Evolutionary conservation across 2,797 vertebrate genomes (phyloP).

Genomic region (Sebastes paucispinis): DNA sequence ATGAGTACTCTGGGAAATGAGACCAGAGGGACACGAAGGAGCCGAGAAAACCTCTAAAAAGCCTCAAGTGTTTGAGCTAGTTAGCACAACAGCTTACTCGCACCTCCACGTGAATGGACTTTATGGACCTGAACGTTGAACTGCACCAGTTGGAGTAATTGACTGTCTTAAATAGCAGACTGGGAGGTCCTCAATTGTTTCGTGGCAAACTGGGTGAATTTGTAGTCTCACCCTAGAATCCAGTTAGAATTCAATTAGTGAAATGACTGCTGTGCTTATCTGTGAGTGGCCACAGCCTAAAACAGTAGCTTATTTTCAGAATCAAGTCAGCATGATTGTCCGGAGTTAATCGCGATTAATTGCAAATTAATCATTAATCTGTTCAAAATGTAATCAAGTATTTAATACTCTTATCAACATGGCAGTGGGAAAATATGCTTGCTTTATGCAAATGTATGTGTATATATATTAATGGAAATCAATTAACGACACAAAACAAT

Average conservation of each 20-base stretch:
- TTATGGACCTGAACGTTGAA: conserved; percentile 44
- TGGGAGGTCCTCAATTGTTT: neutral
- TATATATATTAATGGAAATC: too few relatives aligned
- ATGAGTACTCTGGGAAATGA: conserved; percentile 17
- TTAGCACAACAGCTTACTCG: conserved; percentile 50
- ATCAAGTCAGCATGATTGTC: neutral
- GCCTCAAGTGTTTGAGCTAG: conserved; percentile 46
- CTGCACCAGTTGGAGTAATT: conserved; percentile 39
- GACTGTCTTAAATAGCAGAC: conserved; percentile 27
- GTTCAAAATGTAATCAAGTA: too few relatives aligned
- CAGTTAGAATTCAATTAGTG: neutral
- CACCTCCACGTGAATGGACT: conserved; percentile 59
- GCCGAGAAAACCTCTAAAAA: conserved; percentile 20
- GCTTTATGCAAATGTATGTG: too few relatives aligned
- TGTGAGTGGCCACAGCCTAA: neutral
- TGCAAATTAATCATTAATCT: too few relatives aligned
- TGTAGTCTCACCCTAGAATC: conserved; percentile 2
- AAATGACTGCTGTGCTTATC: neutral
- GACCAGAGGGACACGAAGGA: conserved; percentile 11
- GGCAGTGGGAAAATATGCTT: too few relatives aligned
- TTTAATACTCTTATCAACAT: too few relatives aligned
- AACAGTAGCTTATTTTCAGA: neutral
- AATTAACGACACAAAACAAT: too few relatives aligned
- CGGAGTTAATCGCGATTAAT: too few relatives aligned
- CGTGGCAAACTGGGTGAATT: neutral